Evolutionary conservation across 2,888 invertebrate genomes (phyloP).

Genomic region (Melanotus villosus): DNA sequence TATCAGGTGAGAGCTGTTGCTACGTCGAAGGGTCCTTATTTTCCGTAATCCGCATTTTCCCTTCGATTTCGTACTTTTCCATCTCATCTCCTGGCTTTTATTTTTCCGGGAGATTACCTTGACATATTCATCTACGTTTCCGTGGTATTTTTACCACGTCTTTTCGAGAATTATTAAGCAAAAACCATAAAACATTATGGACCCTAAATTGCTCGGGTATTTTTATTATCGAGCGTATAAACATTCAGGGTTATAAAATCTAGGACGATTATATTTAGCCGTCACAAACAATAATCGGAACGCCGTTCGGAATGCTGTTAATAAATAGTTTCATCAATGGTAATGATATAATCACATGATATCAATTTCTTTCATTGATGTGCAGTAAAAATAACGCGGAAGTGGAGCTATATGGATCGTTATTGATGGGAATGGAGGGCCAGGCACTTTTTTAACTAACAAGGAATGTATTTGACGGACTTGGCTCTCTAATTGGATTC

Average conservation of each 20-base stretch:
- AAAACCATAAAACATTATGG: conserved; percentile 12
- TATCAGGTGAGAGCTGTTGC: conserved; percentile 54
- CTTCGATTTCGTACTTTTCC: conserved; percentile 44
- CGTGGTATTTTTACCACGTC: conserved; percentile 5
- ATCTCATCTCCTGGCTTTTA: conserved; percentile 26
- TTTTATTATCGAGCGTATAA: not conserved
- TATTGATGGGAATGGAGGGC: conserved; percentile 57
- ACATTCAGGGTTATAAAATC: conserved; percentile 21
- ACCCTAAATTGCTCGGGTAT: conserved; percentile 9
- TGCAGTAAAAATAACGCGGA: conserved; percentile 31
- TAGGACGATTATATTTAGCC: conserved; percentile 22
- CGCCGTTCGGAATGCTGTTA: conserved; percentile 25
- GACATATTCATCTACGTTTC: conserved; percentile 21
- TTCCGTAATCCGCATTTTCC: conserved; percentile 56
- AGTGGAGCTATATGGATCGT: conserved; percentile 36
- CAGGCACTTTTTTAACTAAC: conserved; percentile 59
- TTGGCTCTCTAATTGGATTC: conserved; percentile 63
- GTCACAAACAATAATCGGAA: conserved; percentile 21
- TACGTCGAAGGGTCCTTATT: conserved; percentile 52
- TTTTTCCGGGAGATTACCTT: conserved; percentile 6
- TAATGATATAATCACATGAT: conserved; percentile 34
- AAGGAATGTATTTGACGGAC: conserved; percentile 63
- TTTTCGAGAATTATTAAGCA: not conserved
- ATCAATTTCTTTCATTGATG: conserved; percentile 19
- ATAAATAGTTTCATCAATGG: conserved; percentile 32